A percentile compares a stretch with the other conserved stretches of the same genome.
phyloP scores from a whole-genome alignment of 2,797 vertebrate species.

The Epinephelus awoara region DNA sequence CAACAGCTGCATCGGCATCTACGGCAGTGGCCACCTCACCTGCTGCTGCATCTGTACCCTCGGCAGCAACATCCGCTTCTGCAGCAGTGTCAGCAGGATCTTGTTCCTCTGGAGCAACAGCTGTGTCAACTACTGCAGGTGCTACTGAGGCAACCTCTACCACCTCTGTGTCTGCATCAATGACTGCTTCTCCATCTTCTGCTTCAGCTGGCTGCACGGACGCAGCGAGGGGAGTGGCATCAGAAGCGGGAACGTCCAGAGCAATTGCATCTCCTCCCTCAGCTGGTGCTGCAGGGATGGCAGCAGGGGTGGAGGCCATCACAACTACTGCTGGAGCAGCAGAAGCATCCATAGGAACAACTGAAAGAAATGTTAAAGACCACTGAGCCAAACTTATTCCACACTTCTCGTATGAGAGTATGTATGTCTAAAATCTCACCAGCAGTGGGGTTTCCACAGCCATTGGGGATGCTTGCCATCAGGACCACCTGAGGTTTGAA shows the following conservation, averaged over 20 bases:
- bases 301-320: constrained; percentile 60
- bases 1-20: constrained; percentile 24
- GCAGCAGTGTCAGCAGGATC: constrained; percentile 17
- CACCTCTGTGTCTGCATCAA: constrained; percentile 37
- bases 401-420: not conserved
- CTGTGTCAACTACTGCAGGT: constrained; percentile 58
- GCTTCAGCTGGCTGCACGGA: constrained; percentile 52
- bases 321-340: constrained; percentile 72
- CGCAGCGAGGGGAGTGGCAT: constrained; percentile 42
- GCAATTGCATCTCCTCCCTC: constrained; percentile 64
- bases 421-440: constrained; percentile 52
- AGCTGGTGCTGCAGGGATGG: constrained; percentile 48
- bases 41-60: constrained; percentile 16
- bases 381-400: not conserved
- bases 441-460: constrained; percentile 84
- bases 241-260: constrained; percentile 67
- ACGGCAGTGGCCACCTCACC: constrained; percentile 15
- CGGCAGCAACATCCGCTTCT: constrained; percentile 41
- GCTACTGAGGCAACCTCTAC: constrained; percentile 53
- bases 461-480: constrained; percentile 91
- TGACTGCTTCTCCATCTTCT: constrained; percentile 49
- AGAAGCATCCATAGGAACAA: constrained; percentile 61
- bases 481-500: constrained; percentile 90
- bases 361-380: constrained; percentile 46
- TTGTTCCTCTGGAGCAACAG: constrained; percentile 41